Conservation (phyloP, 1,140 invertebrate genomes). For the Cardiocondyla obscurior region DNA sequence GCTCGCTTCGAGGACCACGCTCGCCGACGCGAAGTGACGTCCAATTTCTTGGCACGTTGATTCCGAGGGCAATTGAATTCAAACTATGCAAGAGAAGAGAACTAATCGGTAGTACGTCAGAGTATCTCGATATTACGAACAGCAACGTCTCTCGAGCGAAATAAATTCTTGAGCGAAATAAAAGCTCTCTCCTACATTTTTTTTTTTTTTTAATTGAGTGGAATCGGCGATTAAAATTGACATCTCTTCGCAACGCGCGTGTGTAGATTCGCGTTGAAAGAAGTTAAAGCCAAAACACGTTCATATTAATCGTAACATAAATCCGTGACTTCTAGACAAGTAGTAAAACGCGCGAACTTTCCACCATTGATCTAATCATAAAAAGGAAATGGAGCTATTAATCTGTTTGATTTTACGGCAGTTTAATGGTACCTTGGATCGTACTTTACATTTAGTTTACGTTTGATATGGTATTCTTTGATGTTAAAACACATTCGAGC, state of each 20-base stretch:
- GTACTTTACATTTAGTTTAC: background rate
- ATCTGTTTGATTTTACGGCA: background rate
- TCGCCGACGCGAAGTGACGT: constrained; percentile 17
- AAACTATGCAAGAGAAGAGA: constrained; percentile 2
- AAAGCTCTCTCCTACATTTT: background rate
- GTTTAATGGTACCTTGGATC: background rate
- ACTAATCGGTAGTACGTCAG: background rate
- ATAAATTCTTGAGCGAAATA: background rate
- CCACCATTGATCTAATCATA: background rate
- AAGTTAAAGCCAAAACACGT: background rate
- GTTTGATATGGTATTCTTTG: background rate
- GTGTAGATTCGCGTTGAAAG: background rate
- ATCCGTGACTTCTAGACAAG: background rate
- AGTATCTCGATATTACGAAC: background rate
- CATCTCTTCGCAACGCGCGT: background rate
- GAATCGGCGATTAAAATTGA: background rate
- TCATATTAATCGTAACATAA: background rate
- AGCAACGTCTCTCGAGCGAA: background rate
- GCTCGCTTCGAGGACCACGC: constrained; percentile 37
- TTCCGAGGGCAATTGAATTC: constrained; percentile 10
- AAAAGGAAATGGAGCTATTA: background rate
- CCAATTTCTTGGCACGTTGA: constrained; percentile 45
- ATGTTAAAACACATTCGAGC: background rate
- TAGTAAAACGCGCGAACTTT: background rate
- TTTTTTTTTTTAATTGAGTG: background rate